Percentiles rank a stretch among this genome's conserved stretches.
Evolutionary conservation across 2,113 vertebrate genomes (phyloP).

Genomic region (Physeter macrocephalus): DNA sequence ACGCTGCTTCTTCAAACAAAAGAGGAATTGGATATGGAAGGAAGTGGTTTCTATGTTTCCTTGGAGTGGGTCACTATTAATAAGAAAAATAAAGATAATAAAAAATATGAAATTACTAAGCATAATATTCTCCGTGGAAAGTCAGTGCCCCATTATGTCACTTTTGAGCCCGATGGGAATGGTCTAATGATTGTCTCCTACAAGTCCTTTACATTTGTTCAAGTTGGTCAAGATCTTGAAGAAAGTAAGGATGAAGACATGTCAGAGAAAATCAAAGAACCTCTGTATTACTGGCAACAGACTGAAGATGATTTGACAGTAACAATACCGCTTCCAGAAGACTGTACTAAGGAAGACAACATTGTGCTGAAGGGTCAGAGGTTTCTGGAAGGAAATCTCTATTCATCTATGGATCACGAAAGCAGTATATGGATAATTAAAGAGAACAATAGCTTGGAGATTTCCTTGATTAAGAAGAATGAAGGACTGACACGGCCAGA

Average conservation of each 20-base stretch:
- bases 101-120: conserved; percentile 85
- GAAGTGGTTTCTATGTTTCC: conserved; percentile 90
- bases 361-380: conserved; percentile 82
- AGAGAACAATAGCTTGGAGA: conserved; percentile 90
- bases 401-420: conserved; percentile 88
- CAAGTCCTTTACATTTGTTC: conserved; percentile 87
- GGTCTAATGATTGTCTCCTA: conserved; percentile 93
- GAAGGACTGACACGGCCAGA: conserved; percentile 89
- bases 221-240: conserved; percentile 79
- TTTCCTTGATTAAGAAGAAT: conserved; percentile 89
- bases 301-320: conserved; percentile 89
- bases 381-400: conserved; percentile 88
- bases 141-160: conserved; percentile 93
- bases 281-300: conserved; percentile 96
- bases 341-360: conserved; percentile 82
- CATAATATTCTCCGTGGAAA: conserved; percentile 87
- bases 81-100: conserved; percentile 80
- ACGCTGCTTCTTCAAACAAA: conserved; percentile 89
- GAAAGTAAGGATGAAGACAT: conserved; percentile 76
- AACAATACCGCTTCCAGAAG: conserved; percentile 83
- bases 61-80: conserved; percentile 92
- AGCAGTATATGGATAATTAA: conserved; percentile 91
- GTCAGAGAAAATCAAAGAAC: conserved; percentile 84
- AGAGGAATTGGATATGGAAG: conserved; percentile 86
- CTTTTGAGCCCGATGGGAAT: conserved; percentile 87